These are phyloP conservation scores for Tenebrio molitor DNA, from an alignment of 1,140 invertebrate species.

Conservation along the genomic window DNA sequence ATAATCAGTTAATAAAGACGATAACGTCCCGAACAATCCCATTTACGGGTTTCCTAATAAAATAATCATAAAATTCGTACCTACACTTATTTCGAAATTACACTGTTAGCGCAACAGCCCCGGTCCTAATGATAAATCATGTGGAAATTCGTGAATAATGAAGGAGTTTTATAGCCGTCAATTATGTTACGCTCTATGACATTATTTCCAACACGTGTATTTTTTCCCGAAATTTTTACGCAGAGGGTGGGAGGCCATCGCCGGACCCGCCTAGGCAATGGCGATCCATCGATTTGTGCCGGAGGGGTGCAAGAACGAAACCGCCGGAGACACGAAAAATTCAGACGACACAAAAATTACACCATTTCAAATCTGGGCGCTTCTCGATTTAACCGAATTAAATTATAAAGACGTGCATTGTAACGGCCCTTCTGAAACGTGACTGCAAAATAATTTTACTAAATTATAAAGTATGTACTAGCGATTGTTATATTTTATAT, in stretches of 20 bases:
- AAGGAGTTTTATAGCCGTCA: slow-evolving; percentile 10
- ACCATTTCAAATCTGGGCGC: too few relatives aligned
- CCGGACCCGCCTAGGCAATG: slow-evolving; percentile 24
- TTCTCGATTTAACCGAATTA: too few relatives aligned
- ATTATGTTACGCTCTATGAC: not conserved
- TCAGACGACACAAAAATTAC: too few relatives aligned
- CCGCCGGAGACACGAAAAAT: too few relatives aligned
- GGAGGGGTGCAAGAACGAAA: not conserved
- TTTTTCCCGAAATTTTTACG: not conserved
- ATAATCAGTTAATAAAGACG: slow-evolving; percentile 15
- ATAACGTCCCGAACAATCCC: slow-evolving; percentile 18
- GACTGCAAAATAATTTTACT: too few relatives aligned
- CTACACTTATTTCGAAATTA: slow-evolving; percentile 10
- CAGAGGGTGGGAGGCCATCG: not conserved
- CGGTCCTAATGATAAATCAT: slow-evolving; percentile 8
- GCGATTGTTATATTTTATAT: too few relatives aligned
- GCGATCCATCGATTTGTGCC: slow-evolving; percentile 3
- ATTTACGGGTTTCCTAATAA: not conserved
- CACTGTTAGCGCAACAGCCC: not conserved
- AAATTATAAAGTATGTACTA: too few relatives aligned
- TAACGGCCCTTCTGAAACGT: too few relatives aligned
- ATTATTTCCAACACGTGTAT: slow-evolving; percentile 1
- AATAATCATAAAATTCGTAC: slow-evolving; percentile 17
- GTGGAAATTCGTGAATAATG: slow-evolving; percentile 26
- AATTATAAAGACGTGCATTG: too few relatives aligned